Evolutionary conservation across 2,113 vertebrate species (phyloP), one percentile per base, ranked within the genome.

Genomic region (Aythya baeri): DNA sequence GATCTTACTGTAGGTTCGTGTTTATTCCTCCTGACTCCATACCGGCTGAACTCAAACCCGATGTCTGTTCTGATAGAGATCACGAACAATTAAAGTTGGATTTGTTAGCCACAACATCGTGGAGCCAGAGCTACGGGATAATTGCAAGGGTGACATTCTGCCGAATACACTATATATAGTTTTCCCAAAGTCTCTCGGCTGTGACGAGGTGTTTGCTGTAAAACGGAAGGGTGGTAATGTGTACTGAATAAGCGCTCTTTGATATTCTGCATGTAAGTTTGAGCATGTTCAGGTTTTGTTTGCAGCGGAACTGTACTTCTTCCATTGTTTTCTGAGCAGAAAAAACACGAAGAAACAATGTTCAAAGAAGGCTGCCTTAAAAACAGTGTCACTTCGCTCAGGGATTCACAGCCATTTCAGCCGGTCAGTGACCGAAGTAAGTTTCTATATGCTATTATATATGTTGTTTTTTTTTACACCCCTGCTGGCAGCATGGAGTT

Each of bases 141-240:
- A 70, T 58, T 82, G 50, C 31, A 21, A 77, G 78, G 89, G 93
- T 89, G 93, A 89, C 78, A 88, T 71, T 80, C 1, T 11, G 87
- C 93, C 3, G 1, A 92, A 93, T 12, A 65, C 84, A 49, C 71
- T 84, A 32, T 17, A 70, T 83, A 71, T 32, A 94, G 89, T 91
- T 94, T 95, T 95, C 92, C 96, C 94, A 59, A 94, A 89, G 89
- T 67, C 94, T 91, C 91, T 91, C 17, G 23, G 91, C 96, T 38
- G 83, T 91, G 92, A 86, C 67, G 80, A 97, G 96, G 97, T 96
- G 96, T 92, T 93, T 95, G 96, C 93, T 91, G 92, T 75, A 43
- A 52, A 96, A 77, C 95, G 96, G 97, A 97, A 97, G 97, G 97
- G 97, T 11, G 96, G 96, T 29, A 74, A 88, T 95, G 92, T 90